Base-by-base conservation (phyloP, 2,113 vertebrate genomes). In the Pteruthius melanotis region DNA sequence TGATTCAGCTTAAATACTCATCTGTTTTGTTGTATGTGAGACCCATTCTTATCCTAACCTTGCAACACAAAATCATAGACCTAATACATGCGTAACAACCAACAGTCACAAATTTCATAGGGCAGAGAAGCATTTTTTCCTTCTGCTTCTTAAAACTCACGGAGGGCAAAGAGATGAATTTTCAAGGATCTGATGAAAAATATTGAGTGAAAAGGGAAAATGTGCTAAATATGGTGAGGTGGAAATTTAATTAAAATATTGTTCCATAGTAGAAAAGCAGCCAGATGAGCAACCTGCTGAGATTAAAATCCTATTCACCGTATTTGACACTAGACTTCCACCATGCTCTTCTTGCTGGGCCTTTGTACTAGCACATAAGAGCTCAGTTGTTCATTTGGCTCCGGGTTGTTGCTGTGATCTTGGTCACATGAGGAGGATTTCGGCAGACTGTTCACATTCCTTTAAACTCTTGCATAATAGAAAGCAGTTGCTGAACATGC, bases 381-480 rank as follows among this genome's bases (percentile, higher is more conserved):
- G 21, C 26, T 89, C 4, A 5, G 80, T 63, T 84, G 72, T 89
- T 95, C 53, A 26, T 78, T 70, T 66, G 52, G 39, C 3, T 8
- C 57, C 0, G 5, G 42, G 44, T 83, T 74, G 66, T 80, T 83
- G 40, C 90, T 96, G 52, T 95, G 93, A 83, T 93, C 53, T 87
- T 53, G 39, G 61, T 94, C 95, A 96, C 74, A 83, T 94, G 90
- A 90, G 69, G 47, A 85, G 79, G 75, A 76, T 96, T 97, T 96
- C 64, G 0, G 76, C 69, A 90, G 77, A 57, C 19, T 37, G 28
- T 31, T 98, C 94, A 98, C 98, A 99, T 98, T 96, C 98, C 98
- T 98, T 98, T 98, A 95, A 98, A 98, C 97, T 98, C 98, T 90
- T 99, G 98, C 98, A 98, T 98, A 97, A 99, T 97, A 80, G 98